phyloP scores from a whole-genome alignment of 2,113 vertebrate genomes.

The Electrona antarctica region DNA sequence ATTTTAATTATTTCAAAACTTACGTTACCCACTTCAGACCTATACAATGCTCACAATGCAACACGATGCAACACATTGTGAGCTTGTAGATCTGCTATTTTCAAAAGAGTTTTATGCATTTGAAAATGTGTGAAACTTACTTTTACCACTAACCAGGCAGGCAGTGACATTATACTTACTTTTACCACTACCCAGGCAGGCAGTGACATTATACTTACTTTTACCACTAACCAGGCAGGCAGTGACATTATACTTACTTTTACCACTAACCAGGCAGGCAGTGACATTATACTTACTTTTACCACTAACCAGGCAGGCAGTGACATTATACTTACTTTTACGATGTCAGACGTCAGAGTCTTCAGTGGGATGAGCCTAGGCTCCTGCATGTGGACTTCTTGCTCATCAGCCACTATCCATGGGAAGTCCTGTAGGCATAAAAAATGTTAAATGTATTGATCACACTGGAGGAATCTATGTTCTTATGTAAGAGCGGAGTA shows the following conservation, averaged over 20 bases:
- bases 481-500: too few species aligned
- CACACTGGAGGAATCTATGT: too few species aligned
- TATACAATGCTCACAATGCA: too few species aligned
- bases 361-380: constrained; percentile 93
- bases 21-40: too few species aligned
- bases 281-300: constrained; percentile 81
- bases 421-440: constrained; percentile 87
- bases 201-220: constrained; percentile 76
- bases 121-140: too few species aligned
- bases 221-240: constrained; percentile 65
- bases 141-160: too few species aligned
- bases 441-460: too few species aligned
- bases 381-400: constrained; percentile 95
- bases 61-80: too few species aligned
- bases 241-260: constrained; percentile 80
- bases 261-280: constrained; percentile 47
- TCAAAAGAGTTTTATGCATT: too few species aligned
- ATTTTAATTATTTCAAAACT: too few species aligned
- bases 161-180: constrained; percentile 72
- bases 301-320: constrained; percentile 45
- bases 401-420: constrained; percentile 96
- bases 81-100: too few species aligned
- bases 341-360: constrained; percentile 95
- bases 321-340: constrained; percentile 84
- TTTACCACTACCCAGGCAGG: constrained; percentile 73